phyloP scores from a whole-genome alignment of 2,113 vertebrate genomes.

The Grammomys surdaster region DNA sequence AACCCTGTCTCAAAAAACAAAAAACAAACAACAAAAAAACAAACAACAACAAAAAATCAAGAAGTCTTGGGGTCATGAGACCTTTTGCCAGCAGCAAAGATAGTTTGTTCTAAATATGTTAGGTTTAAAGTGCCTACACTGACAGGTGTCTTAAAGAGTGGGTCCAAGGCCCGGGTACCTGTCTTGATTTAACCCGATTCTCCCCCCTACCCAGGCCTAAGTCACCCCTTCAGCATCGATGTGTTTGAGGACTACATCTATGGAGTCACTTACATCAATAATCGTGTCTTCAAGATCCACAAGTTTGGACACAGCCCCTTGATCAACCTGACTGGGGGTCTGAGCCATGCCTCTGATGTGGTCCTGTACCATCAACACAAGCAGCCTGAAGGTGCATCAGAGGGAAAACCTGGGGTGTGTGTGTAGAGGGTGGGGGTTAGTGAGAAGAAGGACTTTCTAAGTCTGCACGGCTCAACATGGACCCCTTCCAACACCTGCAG shows the following conservation, averaged over 20 bases:
- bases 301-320: conserved; percentile 95
- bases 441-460: not conserved
- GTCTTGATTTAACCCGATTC: not conserved
- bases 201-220: conserved; percentile 88
- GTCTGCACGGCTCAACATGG: not conserved
- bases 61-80: not conserved
- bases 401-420: not conserved
- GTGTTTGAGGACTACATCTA: conserved; percentile 99
- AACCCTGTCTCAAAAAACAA: too few species aligned
- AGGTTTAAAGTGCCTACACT: not conserved
- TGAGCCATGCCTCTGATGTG: conserved; percentile 96
- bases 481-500: conserved; percentile 80
- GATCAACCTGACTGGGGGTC: conserved; percentile 94
- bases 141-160: not conserved
- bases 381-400: conserved; percentile 93
- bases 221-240: conserved; percentile 98
- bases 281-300: conserved; percentile 97
- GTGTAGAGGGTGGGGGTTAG: not conserved
- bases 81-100: not conserved
- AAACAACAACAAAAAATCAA: too few species aligned
- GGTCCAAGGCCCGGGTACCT: too few species aligned
- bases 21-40: not conserved
- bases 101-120: not conserved
- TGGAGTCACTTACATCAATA: conserved; percentile 97
- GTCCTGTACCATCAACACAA: conserved; percentile 97